phyloP scores from a whole-genome alignment of 1,140 invertebrate species.

The Trachymyrmex septentrionalis region DNA sequence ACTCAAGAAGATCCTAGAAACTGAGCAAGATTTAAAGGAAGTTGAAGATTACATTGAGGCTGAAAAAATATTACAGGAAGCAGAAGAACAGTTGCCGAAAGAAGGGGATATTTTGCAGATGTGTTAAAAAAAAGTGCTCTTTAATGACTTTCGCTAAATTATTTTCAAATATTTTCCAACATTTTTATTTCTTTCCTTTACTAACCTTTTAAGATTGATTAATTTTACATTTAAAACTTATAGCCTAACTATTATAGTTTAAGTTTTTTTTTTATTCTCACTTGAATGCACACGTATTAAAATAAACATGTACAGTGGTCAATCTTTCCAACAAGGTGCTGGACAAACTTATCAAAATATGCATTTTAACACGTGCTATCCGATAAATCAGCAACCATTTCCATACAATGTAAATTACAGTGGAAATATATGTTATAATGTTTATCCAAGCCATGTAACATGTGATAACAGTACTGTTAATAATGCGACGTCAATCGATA shows the following conservation, averaged over 20 bases:
- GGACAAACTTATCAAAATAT: constrained; percentile 20
- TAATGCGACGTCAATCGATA: constrained; percentile 34
- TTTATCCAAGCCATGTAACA: constrained; percentile 52
- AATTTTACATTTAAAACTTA: constrained; percentile 51
- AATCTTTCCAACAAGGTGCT: constrained; percentile 31
- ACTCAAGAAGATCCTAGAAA: constrained; percentile 91
- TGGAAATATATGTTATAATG: constrained; percentile 59
- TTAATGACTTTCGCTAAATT: constrained; percentile 22
- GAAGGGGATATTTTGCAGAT: constrained; percentile 77
- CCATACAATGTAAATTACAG: constrained; percentile 59
- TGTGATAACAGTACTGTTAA: constrained; percentile 52
- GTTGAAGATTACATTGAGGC: constrained; percentile 91
- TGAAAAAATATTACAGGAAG: constrained; percentile 90
- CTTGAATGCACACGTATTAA: constrained; percentile 14
- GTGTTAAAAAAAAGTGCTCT: constrained; percentile 70
- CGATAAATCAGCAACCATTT: constrained; percentile 34
- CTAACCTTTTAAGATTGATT: constrained; percentile 47
- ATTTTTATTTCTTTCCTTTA: constrained; percentile 56
- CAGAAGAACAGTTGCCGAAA: constrained; percentile 88
- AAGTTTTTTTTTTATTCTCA: background rate
- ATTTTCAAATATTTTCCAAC: constrained; percentile 26
- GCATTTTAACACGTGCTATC: constrained; percentile 55
- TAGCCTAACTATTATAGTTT: constrained; percentile 13
- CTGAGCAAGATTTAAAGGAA: constrained; percentile 92
- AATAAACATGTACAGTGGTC: constrained; percentile 63